Evolutionary conservation across 2,888 invertebrate species (phyloP), one percentile per base, ranked within the genome.

Genomic region (Sinhomidia bicolor): DNA sequence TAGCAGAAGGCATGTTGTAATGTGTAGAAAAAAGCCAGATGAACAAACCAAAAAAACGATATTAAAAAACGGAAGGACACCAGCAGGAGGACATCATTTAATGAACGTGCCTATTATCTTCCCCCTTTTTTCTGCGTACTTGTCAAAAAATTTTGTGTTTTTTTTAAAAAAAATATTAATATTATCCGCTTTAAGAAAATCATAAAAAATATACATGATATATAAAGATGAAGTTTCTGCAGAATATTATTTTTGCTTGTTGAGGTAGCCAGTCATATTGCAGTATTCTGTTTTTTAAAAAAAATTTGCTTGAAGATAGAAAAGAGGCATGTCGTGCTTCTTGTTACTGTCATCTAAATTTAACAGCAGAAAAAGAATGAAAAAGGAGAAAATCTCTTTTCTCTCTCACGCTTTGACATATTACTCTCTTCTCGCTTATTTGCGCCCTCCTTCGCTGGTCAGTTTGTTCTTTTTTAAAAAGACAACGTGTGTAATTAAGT

Each of bases 61-160:
- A 20, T 68, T 9, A n/a, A 76, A 32, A 36, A 65, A 65, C 81
- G 81, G 81, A 81, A 81, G 81, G 81, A 81, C 81, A 81, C 47
- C 81, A 81, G 62, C 81, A 23, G 81, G 81, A 81, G 81, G 81
- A 81, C 81, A 81, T 60, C 60, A 23, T 79, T 60, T 60, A 60
- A 60, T 57, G 60, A 41, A 79, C 23, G 57, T 57, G 17, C 54
- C 29, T 7, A 54, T 76, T 76, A 23, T 74, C 47, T 44, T 74
- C 20, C 32, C 26, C 20, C 44, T 29, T n/a, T 29, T 51, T 76
- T 47, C 51, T 54, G 3, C 29, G 47, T 32, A 76, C 76, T 76
- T 76, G 76, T 51, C 74, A 74, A 74, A 71, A 23, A 10, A 5
- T 29, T 62, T 14, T 29, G 12, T 62, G 9, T 6, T 14, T 12